These are phyloP conservation scores for Apotomis betuletana DNA, from an alignment of 2,888 invertebrate genomes.

Conservation along the genomic window DNA sequence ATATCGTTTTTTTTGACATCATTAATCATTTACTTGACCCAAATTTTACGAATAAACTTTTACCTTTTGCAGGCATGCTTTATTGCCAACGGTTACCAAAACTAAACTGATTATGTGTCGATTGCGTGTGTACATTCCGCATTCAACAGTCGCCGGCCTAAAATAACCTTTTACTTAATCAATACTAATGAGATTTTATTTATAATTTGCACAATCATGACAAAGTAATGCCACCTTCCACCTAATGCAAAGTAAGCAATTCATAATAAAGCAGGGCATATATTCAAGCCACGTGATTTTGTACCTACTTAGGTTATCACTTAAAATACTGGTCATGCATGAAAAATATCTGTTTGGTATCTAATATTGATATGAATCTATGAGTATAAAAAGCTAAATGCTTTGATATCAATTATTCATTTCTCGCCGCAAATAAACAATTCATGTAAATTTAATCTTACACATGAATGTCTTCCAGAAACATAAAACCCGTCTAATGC, in stretches of 20 bases:
- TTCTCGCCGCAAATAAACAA: background rate
- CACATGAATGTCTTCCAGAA: background rate
- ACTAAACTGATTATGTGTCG: slow-evolving; percentile 28
- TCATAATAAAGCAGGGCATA: no score
- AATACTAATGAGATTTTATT: slow-evolving; percentile 17
- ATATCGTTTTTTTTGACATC: background rate
- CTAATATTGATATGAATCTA: no score
- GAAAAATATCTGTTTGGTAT: no score
- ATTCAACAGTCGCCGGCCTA: background rate
- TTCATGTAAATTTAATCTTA: slow-evolving; percentile 11
- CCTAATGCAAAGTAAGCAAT: no score
- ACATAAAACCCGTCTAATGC: slow-evolving; percentile 4
- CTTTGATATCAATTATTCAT: background rate
- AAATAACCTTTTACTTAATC: slow-evolving; percentile 11
- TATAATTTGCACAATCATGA: background rate
- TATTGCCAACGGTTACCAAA: slow-evolving; percentile 7
- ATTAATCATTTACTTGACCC: slow-evolving; percentile 17
- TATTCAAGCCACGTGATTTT: background rate
- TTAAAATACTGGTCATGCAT: no score
- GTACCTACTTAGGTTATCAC: no score
- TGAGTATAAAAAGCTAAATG: no score
- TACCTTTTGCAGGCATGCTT: background rate
- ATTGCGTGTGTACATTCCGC: slow-evolving; percentile 28
- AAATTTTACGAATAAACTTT: slow-evolving; percentile 7
- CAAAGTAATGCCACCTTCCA: no score